A percentile compares a stretch with the other conserved stretches of the same genome.
Conservation (phyloP, 2,888 invertebrate species). For the Cantharis rustica region DNA sequence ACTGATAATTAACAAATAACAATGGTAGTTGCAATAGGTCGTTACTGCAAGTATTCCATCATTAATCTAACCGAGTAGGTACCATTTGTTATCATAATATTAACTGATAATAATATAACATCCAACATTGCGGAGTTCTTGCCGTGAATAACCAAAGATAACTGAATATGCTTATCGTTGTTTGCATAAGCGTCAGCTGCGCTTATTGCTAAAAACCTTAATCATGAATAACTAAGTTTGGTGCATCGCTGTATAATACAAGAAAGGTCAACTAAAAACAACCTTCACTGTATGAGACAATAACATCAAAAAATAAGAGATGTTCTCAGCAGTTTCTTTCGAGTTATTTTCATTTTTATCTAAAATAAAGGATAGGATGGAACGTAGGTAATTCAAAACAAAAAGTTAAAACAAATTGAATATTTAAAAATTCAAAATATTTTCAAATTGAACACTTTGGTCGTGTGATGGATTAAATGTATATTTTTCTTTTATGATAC, state of each 20-base stretch:
- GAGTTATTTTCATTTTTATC: no score
- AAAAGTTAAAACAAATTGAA: no score
- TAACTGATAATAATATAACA: slow-evolving; percentile 14
- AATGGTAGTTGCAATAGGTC: slow-evolving; percentile 17
- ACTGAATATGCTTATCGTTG: slow-evolving; percentile 18
- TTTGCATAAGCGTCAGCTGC: slow-evolving; percentile 21
- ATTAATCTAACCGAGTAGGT: slow-evolving; percentile 12
- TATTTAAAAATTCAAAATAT: no score
- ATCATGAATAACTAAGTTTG: slow-evolving; percentile 9
- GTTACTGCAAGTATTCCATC: slow-evolving; percentile 1
- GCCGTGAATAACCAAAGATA: slow-evolving; percentile 18
- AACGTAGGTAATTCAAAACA: no score
- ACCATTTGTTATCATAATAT: slow-evolving; percentile 18
- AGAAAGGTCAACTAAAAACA: not conserved
- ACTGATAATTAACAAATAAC: not conserved
- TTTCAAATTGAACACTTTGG: no score
- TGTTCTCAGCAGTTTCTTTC: no score
- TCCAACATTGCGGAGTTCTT: slow-evolving; percentile 17
- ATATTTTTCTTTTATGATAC: no score
- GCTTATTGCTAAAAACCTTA: slow-evolving; percentile 15
- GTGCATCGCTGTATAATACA: not conserved
- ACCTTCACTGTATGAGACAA: not conserved
- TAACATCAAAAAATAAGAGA: not conserved
- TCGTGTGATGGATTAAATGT: no score
- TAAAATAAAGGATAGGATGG: no score